Evolutionary conservation across 2,113 vertebrate genomes (phyloP).

Genomic region (Entelurus aequoreus): DNA sequence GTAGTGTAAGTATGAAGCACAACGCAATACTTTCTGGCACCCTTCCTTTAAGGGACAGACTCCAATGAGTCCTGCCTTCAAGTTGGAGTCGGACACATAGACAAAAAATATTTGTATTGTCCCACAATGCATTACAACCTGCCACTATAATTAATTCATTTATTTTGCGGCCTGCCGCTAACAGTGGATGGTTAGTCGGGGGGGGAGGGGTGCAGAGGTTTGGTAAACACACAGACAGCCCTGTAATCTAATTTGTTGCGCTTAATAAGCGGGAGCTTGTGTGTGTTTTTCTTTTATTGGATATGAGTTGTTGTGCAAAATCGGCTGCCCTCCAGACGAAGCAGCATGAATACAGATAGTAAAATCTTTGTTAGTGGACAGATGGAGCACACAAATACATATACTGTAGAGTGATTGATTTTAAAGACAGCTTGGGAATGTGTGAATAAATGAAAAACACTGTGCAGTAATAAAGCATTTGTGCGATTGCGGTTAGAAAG

Average conservation of each 20-base stretch:
- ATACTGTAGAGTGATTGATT: conserved; percentile 50
- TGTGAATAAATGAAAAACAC: conserved; percentile 44
- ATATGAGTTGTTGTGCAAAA: conserved; percentile 25
- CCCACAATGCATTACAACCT: conserved; percentile 12
- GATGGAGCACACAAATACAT: conserved; percentile 49
- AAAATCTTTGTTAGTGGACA: conserved; percentile 52
- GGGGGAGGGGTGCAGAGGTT: conserved; percentile 2
- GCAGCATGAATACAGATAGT: conserved; percentile 48
- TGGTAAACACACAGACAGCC: conserved; percentile 23
- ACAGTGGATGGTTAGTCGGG: conserved; percentile 10
- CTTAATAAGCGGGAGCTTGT: conserved; percentile 29
- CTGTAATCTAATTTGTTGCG: conserved; percentile 30
- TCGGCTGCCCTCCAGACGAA: conserved; percentile 40
- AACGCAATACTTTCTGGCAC: no score
- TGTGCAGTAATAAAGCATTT: conserved; percentile 34
- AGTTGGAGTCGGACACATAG: no score
- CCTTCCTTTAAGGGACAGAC: no score
- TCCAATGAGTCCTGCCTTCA: no score
- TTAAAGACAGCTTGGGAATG: conserved; percentile 40
- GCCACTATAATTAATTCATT: conserved; percentile 47
- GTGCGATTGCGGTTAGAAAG: conserved; percentile 21
- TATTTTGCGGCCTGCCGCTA: conserved; percentile 22
- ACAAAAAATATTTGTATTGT: conserved; percentile 14
- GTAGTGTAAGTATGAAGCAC: no score
- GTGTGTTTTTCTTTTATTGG: conserved; percentile 34